Evolutionary conservation across 1,140 invertebrate genomes (phyloP).

Genomic region (Saccostrea echinata): DNA sequence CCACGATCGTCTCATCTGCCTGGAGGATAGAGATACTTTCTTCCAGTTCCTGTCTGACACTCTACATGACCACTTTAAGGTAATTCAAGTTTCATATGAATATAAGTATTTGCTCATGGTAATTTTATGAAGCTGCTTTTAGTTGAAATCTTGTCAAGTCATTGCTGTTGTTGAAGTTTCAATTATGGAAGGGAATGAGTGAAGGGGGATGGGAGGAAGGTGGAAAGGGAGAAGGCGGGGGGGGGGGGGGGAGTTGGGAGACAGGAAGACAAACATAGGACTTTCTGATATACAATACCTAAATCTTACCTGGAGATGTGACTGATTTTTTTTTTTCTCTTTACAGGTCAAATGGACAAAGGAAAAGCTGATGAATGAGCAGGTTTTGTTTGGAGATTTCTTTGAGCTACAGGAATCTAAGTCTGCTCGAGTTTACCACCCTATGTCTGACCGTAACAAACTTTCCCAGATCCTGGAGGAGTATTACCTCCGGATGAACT

Average conservation of each 20-base stretch:
- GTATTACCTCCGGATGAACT: constrained; percentile 75
- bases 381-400: constrained; percentile 78
- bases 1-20: constrained; percentile 88
- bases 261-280: too few relatives aligned
- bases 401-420: constrained; percentile 69
- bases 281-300: too few relatives aligned
- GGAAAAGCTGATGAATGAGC: constrained; percentile 73
- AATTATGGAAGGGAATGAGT: not conserved
- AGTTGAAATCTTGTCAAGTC: not conserved
- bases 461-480: constrained; percentile 75
- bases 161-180: not conserved
- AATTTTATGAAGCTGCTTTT: not conserved
- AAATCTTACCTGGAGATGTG: not conserved
- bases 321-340: constrained; percentile 11
- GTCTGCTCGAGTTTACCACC: constrained; percentile 69
- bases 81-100: constrained; percentile 66
- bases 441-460: constrained; percentile 72
- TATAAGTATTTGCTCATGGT: not conserved
- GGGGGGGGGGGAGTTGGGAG: too few relatives aligned
- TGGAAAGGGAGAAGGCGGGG: too few relatives aligned
- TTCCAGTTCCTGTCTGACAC: constrained; percentile 85
- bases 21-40: constrained; percentile 89
- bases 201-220: too few relatives aligned
- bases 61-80: constrained; percentile 89
- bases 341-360: constrained; percentile 74